Conservation (phyloP, 92 coral and sea anemone genomes). For the Porites lobata region DNA sequence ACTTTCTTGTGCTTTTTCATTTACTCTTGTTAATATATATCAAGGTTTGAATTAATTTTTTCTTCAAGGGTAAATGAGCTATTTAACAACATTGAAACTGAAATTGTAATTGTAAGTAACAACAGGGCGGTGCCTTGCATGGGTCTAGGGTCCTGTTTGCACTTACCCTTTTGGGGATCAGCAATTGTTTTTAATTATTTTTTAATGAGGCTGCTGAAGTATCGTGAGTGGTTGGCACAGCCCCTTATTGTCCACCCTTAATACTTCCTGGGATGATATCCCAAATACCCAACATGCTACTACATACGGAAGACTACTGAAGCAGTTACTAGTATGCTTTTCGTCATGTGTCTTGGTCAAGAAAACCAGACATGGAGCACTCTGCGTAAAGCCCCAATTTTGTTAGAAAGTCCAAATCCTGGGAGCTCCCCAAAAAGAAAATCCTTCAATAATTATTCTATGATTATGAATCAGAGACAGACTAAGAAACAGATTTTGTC, state of each 20-base stretch:
- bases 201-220: conserved; percentile 39
- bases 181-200: neutral
- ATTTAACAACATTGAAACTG: no score
- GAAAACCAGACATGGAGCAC: conserved; percentile 34
- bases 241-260: conserved; percentile 56
- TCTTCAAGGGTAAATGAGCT: no score
- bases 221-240: conserved; percentile 32
- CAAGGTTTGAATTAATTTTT: no score
- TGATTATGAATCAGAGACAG: conserved; percentile 9
- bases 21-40: no score
- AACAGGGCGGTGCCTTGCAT: no score
- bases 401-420: neutral
- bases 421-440: conserved; percentile 6
- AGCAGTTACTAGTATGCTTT: conserved; percentile 37
- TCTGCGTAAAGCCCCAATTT: conserved; percentile 1
- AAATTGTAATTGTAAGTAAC: no score
- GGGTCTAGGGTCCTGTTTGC: no score
- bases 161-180: no score
- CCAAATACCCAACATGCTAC: conserved; percentile 57
- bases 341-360: conserved; percentile 61
- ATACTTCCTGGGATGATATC: conserved; percentile 64
- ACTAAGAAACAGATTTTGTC: conserved; percentile 42
- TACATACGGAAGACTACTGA: conserved; percentile 52
- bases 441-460: conserved; percentile 26
- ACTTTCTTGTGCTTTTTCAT: no score